These are phyloP conservation scores for Karalla daura DNA, from an alignment of 2,797 vertebrate genomes.

Conservation along the genomic window DNA sequence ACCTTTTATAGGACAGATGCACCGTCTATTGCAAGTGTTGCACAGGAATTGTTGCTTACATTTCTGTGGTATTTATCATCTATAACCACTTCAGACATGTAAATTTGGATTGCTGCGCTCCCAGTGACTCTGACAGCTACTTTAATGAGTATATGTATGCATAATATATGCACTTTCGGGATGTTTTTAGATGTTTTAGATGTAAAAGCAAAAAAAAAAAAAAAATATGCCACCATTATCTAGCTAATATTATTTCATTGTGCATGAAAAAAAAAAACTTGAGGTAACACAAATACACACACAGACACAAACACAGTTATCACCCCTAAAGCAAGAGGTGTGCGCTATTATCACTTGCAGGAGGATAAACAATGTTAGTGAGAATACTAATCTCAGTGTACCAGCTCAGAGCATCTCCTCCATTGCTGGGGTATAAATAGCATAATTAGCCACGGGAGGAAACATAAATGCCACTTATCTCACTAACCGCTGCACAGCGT, in stretches of 20 bases:
- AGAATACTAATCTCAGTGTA: constrained; percentile 78
- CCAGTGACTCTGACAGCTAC: background rate
- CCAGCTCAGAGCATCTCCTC: constrained; percentile 68
- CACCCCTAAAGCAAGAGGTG: constrained; percentile 65
- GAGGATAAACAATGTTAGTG: constrained; percentile 76
- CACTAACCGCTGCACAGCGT: constrained; percentile 53
- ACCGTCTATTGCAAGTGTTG: background rate
- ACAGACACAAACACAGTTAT: constrained; percentile 26
- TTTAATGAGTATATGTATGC: background rate
- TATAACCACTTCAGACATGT: background rate
- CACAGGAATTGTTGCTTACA: background rate
- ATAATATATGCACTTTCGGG: background rate
- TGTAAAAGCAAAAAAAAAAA: background rate
- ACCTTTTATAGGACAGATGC: background rate
- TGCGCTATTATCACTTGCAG: constrained; percentile 70
- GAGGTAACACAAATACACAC: constrained; percentile 23
- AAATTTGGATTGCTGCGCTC: background rate
- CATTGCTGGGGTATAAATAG: constrained; percentile 71
- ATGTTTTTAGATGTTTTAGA: background rate
- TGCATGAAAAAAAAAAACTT: background rate
- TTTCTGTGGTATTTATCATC: background rate
- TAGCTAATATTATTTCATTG: constrained; percentile 1
- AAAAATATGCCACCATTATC: background rate
- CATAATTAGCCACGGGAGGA: constrained; percentile 78
- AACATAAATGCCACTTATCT: constrained; percentile 80